phyloP scores from a whole-genome alignment of 2,888 invertebrate genomes.

The Noctua janthina region DNA sequence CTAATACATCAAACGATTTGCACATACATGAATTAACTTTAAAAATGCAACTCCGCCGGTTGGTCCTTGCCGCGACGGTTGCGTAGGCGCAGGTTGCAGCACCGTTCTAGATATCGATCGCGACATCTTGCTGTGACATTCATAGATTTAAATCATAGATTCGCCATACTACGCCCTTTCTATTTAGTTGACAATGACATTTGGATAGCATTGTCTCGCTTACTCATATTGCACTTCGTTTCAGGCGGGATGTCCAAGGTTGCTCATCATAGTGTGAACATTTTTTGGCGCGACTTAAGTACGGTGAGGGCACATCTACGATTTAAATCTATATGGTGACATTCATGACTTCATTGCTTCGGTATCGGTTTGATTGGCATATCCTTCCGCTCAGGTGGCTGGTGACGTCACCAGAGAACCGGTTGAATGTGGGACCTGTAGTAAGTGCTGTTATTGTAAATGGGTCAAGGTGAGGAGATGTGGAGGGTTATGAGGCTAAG shows the following conservation, averaged over 20 bases:
- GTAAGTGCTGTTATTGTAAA: slow-evolving; percentile 9
- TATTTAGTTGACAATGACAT: background rate
- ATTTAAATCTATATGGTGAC: slow-evolving; percentile 44
- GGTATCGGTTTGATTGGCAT: slow-evolving; percentile 58
- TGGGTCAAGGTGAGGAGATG: slow-evolving; percentile 46
- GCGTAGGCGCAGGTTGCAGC: slow-evolving; percentile 70
- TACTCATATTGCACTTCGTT: background rate
- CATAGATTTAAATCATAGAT: slow-evolving; percentile 24
- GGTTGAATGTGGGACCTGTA: slow-evolving; percentile 15
- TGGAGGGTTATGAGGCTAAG: background rate
- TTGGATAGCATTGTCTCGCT: background rate
- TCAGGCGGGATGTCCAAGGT: background rate
- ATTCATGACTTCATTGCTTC: slow-evolving; percentile 59
- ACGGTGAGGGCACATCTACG: background rate
- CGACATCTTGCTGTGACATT: slow-evolving; percentile 68
- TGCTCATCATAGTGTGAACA: background rate
- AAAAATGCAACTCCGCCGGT: slow-evolving; percentile 60
- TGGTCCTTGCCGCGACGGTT: slow-evolving; percentile 65
- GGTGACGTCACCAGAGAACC: slow-evolving; percentile 42
- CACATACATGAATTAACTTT: slow-evolving; percentile 52
- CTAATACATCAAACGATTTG: slow-evolving; percentile 45
- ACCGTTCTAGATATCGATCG: slow-evolving; percentile 72
- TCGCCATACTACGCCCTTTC: background rate
- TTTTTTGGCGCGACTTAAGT: background rate
- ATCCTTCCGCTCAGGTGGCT: slow-evolving; percentile 63